These are phyloP conservation scores for Drosophila kambysellisi DNA, from an alignment of 2,888 invertebrate species.

Conservation along the genomic window DNA sequence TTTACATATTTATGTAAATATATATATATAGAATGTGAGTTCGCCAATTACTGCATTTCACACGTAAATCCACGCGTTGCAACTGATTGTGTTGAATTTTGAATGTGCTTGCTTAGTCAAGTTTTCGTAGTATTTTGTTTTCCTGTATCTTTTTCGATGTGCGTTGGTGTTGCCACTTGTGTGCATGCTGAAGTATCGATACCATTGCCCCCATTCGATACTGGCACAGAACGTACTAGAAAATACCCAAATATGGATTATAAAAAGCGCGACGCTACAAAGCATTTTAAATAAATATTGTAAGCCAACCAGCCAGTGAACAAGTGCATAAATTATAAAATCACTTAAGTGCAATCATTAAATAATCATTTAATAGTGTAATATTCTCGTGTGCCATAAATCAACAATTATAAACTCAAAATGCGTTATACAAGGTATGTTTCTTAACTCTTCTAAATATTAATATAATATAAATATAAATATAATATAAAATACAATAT, in stretches of 20 bases:
- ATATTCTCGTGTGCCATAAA: conserved; percentile 1
- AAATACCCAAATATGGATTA: conserved; percentile 45
- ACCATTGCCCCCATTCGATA: not conserved
- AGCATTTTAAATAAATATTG: conserved; percentile 45
- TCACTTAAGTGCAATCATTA: not conserved
- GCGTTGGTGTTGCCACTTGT: conserved; percentile 28
- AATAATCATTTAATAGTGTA: conserved; percentile 3
- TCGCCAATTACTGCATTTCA: conserved; percentile 56
- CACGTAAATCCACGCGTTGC: conserved; percentile 10
- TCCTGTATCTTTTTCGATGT: conserved; percentile 19
- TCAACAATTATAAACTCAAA: conserved; percentile 30
- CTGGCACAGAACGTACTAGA: conserved; percentile 38
- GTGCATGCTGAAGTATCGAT: conserved; percentile 19
- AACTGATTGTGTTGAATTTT: not conserved
- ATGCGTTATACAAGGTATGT: conserved; percentile 78
- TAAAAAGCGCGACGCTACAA: conserved; percentile 52
- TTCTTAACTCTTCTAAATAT: not conserved
- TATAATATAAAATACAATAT: not conserved
- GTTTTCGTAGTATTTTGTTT: conserved; percentile 38
- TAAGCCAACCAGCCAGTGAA: conserved; percentile 40
- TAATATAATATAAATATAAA: not conserved
- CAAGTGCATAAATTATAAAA: conserved; percentile 28
- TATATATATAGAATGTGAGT: too few species aligned
- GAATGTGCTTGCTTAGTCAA: conserved; percentile 11
- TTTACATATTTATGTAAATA: not conserved